Evolutionary conservation across 2,888 invertebrate species (phyloP).

Genomic region (Acleris laterana): DNA sequence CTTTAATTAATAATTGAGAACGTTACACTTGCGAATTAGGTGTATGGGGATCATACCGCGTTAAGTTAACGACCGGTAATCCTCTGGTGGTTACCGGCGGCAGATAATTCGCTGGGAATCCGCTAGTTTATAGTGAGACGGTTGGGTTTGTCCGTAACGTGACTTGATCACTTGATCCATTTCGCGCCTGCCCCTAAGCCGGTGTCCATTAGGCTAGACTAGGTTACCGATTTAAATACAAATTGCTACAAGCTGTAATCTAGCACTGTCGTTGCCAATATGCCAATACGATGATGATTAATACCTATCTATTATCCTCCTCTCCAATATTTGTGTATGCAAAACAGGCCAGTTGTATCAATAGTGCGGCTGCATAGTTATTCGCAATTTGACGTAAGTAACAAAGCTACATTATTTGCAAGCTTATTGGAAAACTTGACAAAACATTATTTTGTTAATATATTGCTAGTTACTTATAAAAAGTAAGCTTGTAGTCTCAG

Average conservation of each 20-base stretch:
- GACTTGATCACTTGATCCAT: not conserved
- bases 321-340: too few relatives aligned
- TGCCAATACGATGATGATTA: too few relatives aligned
- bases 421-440: too few relatives aligned
- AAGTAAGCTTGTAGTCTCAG: too few relatives aligned
- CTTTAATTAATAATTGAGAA: constrained; percentile 9
- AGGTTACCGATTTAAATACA: constrained; percentile 28
- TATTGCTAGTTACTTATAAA: too few relatives aligned
- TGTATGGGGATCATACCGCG: constrained; percentile 8
- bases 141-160: not conserved
- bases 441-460: too few relatives aligned
- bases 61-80: constrained; percentile 21
- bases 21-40: constrained; percentile 17
- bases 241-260: constrained; percentile 6
- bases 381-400: too few relatives aligned
- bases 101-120: not conserved
- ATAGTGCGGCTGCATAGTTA: too few relatives aligned
- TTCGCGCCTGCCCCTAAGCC: not conserved
- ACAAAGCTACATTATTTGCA: too few relatives aligned
- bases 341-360: too few relatives aligned
- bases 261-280: not conserved
- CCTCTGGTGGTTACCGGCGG: not conserved
- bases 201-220: constrained; percentile 8
- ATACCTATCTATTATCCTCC: too few relatives aligned
- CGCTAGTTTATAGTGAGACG: constrained; percentile 3